A percentile compares a stretch with the other conserved stretches of the same genome.
Evolutionary conservation across 2,797 vertebrate species (phyloP).

Genomic region (Euthynnus affinis): DNA sequence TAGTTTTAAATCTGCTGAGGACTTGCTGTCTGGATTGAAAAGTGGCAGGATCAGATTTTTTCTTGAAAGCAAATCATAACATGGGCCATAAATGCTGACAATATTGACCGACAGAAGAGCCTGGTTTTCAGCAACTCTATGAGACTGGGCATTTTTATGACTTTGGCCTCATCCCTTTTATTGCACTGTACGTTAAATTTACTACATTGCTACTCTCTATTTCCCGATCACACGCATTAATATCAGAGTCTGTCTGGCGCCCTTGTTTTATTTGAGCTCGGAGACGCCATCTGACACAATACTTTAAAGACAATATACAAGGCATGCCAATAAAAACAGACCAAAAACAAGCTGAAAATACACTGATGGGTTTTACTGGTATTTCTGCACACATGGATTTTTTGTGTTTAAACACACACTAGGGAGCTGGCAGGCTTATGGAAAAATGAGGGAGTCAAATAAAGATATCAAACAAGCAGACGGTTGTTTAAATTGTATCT

Average conservation of each 20-base stretch:
- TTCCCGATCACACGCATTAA: constrained; percentile 71
- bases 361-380: constrained; percentile 58
- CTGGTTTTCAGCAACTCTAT: constrained; percentile 65
- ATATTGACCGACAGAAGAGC: constrained; percentile 68
- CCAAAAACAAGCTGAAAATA: constrained; percentile 53
- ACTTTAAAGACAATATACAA: constrained; percentile 72
- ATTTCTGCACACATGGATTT: constrained; percentile 72
- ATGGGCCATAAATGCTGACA: constrained; percentile 65
- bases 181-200: constrained; percentile 67
- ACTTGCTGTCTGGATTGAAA: constrained; percentile 51
- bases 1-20: constrained; percentile 53
- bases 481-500: constrained; percentile 50
- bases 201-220: constrained; percentile 62
- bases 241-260: constrained; percentile 67
- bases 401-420: constrained; percentile 66
- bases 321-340: constrained; percentile 54
- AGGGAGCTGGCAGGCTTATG: constrained; percentile 58
- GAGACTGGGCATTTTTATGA: constrained; percentile 71
- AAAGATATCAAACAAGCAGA: constrained; percentile 56
- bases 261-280: constrained; percentile 55
- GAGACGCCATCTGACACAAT: constrained; percentile 63
- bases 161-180: constrained; percentile 73
- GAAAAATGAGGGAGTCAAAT: constrained; percentile 53
- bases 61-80: constrained; percentile 63
- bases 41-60: constrained; percentile 52